Percentiles rank a stretch among this genome's conserved stretches.
Conservation (phyloP, 2,113 vertebrate species). For the Strix aluco region DNA sequence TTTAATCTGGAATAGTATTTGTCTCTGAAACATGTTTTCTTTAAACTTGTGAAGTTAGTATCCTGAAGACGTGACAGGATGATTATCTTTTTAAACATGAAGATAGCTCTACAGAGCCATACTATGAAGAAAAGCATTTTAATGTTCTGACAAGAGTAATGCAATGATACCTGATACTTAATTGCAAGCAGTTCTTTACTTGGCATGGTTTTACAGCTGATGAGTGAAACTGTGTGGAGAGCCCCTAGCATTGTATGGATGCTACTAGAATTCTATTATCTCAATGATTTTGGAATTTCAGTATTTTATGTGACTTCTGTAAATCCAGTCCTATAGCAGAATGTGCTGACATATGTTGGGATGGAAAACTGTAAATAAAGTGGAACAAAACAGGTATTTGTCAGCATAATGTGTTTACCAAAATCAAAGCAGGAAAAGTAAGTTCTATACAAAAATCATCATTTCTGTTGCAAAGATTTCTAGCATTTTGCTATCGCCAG, state of each 20-base stretch:
- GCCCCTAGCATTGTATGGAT: constrained; percentile 5
- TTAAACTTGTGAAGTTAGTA: not conserved
- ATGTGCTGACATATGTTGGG: constrained; percentile 32
- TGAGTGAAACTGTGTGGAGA: constrained; percentile 15
- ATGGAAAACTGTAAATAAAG: constrained; percentile 54
- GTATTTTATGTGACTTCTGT: constrained; percentile 47
- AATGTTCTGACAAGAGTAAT: not conserved
- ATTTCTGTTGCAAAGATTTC: not conserved
- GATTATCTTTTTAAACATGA: not conserved
- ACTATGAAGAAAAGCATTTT: not conserved
- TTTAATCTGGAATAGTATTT: not conserved
- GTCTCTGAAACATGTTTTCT: not conserved
- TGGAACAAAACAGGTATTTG: constrained; percentile 41
- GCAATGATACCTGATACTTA: not conserved
- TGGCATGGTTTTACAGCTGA: not conserved
- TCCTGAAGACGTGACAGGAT: not conserved
- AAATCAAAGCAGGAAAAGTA: not conserved
- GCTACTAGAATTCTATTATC: constrained; percentile 35
- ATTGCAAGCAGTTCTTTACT: not conserved
- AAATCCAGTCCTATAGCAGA: constrained; percentile 42
- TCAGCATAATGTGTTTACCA: constrained; percentile 19
- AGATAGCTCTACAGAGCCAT: not conserved
- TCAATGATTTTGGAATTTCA: constrained; percentile 24
- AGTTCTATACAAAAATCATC: not conserved
- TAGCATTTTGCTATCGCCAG: not conserved